Evolutionary conservation across 2,113 vertebrate genomes (phyloP).

Genomic region (Chloebia gouldiae): DNA sequence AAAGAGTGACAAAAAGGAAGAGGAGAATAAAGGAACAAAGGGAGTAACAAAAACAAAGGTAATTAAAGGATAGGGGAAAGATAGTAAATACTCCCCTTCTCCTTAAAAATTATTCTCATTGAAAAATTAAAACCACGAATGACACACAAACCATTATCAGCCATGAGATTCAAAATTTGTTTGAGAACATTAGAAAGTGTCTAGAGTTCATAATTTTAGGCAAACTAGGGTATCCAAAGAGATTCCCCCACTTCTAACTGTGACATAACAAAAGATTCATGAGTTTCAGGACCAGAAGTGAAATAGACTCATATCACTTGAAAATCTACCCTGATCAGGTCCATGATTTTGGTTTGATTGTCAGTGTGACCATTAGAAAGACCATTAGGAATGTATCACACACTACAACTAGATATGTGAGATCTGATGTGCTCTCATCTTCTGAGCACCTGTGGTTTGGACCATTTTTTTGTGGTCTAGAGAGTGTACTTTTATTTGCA

Average conservation of each 20-base stretch:
- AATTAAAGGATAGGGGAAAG: not conserved
- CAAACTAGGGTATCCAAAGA: not conserved
- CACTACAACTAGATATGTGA: not conserved
- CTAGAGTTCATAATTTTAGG: not conserved
- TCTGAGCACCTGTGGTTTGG: not conserved
- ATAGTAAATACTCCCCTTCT: not conserved
- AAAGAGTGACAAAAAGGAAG: not conserved
- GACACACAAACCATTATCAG: not conserved
- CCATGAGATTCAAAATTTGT: not conserved
- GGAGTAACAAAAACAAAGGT: not conserved
- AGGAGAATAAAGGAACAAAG: not conserved
- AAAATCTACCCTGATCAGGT: not conserved
- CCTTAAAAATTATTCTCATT: not conserved
- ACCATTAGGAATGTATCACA: not conserved
- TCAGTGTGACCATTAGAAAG: not conserved
- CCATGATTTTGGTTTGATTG: not conserved
- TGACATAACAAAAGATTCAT: not conserved
- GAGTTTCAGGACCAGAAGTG: not conserved
- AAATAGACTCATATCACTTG: fast-evolving
- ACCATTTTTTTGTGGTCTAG: not conserved
- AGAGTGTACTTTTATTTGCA: not conserved
- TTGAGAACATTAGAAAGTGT: not conserved
- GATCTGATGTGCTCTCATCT: not conserved
- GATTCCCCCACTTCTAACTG: not conserved
- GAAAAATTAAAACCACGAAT: not conserved